Conservation (phyloP, 2,797 vertebrate species). For the Chanos chanos region DNA sequence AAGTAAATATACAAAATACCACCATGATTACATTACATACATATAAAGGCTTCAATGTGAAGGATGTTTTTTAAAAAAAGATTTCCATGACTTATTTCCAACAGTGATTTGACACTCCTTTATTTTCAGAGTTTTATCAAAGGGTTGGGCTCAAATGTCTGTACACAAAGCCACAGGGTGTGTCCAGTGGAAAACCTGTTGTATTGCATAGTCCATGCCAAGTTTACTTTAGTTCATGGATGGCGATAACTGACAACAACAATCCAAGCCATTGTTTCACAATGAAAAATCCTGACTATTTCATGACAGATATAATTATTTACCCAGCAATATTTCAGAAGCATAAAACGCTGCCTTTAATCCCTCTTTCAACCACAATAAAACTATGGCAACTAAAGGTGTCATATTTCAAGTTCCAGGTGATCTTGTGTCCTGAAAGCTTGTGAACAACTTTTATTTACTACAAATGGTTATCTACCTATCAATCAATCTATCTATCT, state of each 20-base stretch:
- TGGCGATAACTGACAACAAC: too few relatives aligned
- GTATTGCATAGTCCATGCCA: constrained; percentile 32
- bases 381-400: too few relatives aligned
- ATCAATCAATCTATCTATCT: background rate
- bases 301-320: too few relatives aligned
- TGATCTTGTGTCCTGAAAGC: background rate
- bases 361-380: too few relatives aligned
- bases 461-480: too few relatives aligned
- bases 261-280: too few relatives aligned
- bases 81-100: background rate
- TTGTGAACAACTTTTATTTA: too few relatives aligned
- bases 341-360: too few relatives aligned
- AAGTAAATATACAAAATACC: too few relatives aligned
- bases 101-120: background rate
- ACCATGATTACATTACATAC: too few relatives aligned
- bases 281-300: too few relatives aligned
- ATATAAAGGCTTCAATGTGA: background rate
- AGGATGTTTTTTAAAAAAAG: background rate
- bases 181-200: constrained; percentile 48
- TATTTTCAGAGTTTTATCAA: constrained; percentile 25
- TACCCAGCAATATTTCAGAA: too few relatives aligned
- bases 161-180: constrained; percentile 37
- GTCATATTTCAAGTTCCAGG: constrained; percentile 6
- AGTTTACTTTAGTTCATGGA: constrained; percentile 28
- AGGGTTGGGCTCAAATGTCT: constrained; percentile 24